These are phyloP conservation scores for Malurus elegans DNA, from an alignment of 2,113 vertebrate species.

Conservation along the genomic window DNA sequence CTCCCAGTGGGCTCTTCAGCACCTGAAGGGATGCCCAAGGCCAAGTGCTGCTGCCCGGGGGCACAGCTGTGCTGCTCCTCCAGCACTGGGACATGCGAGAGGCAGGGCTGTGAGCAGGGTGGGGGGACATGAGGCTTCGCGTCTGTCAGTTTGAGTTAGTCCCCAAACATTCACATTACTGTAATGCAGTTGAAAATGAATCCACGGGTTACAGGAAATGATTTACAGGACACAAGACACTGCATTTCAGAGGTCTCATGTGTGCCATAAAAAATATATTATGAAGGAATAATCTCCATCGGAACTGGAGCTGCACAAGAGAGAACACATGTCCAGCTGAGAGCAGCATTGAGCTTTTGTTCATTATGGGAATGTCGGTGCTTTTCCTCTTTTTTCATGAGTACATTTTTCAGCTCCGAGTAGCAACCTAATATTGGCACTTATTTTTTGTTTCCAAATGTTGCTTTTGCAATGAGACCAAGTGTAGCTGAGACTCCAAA, in stretches of 20 bases:
- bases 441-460: conserved; percentile 29
- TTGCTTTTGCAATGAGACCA: conserved; percentile 16
- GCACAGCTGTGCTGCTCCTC: background rate
- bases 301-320: conserved; percentile 49
- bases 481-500: background rate
- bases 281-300: conserved; percentile 69
- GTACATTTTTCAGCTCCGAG: conserved; percentile 1
- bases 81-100: accelerated
- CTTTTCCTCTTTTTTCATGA: conserved; percentile 41
- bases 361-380: conserved; percentile 39
- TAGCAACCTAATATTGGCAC: conserved; percentile 57
- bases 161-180: conserved; percentile 20
- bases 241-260: conserved; percentile 71
- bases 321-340: conserved; percentile 83
- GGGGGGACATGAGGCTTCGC: background rate
- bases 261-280: conserved; percentile 72
- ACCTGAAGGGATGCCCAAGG: background rate
- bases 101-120: background rate
- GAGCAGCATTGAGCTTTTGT: conserved; percentile 91
- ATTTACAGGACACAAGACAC: conserved; percentile 71
- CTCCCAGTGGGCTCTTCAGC: accelerated
- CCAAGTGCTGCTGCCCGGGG: accelerated
- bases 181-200: conserved; percentile 58
- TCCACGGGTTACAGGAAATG: conserved; percentile 52
- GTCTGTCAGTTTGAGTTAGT: background rate